Conservation (phyloP, 2,888 invertebrate genomes). For the Trimorus sp. region DNA sequence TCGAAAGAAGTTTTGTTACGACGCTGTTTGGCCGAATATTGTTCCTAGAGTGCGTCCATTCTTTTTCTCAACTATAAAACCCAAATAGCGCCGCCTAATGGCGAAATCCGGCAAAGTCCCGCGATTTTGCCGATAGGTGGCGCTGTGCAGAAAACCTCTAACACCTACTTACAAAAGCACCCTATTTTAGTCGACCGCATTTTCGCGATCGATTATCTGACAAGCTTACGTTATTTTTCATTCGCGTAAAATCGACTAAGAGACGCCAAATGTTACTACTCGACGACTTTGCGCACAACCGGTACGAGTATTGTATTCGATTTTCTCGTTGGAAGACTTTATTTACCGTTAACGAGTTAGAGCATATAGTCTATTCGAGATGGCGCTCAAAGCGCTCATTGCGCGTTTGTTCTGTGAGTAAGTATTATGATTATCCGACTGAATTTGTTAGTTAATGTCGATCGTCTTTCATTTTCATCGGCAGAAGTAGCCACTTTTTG, state of each 20-base stretch:
- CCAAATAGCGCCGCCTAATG: no score
- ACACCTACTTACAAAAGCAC: no score
- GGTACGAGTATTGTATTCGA: constrained; percentile 44
- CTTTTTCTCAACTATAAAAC: no score
- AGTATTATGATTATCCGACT: constrained; percentile 31
- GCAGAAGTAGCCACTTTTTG: no score
- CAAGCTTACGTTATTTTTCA: neutral
- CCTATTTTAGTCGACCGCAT: no score
- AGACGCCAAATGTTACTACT: constrained; percentile 6
- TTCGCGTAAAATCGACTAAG: constrained; percentile 1
- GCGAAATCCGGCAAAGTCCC: no score
- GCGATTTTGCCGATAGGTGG: no score
- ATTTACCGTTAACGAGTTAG: constrained; percentile 71
- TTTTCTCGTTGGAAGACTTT: constrained; percentile 61
- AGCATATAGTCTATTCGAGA: constrained; percentile 70
- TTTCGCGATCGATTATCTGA: neutral
- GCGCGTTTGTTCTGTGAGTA: constrained; percentile 24
- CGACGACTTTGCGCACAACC: constrained; percentile 71
- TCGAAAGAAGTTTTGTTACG: no score
- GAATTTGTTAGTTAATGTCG: constrained; percentile 32
- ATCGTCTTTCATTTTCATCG: constrained; percentile 20
- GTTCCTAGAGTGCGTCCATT: no score
- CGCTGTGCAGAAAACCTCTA: no score
- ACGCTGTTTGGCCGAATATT: no score
- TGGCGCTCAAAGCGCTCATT: constrained; percentile 46